Percentiles rank a stretch among this genome's conserved stretches.
Evolutionary conservation across 2,888 invertebrate genomes (phyloP).

Genomic region (Drosophila aldrichi): DNA sequence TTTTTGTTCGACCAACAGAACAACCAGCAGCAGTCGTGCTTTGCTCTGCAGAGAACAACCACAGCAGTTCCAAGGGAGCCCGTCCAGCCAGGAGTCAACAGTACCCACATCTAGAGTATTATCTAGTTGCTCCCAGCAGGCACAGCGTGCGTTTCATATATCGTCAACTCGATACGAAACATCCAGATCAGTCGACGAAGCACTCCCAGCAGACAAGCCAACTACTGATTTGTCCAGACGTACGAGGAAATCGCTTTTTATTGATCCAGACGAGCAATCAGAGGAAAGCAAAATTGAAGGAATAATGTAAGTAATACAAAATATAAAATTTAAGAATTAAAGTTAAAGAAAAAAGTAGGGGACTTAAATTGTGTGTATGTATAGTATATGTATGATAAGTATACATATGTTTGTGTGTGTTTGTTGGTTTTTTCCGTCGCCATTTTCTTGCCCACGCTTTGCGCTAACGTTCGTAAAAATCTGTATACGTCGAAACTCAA

Average conservation of each 20-base stretch:
- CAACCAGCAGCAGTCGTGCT: conserved; percentile 75
- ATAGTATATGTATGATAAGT: conserved; percentile 10
- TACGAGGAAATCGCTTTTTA: conserved; percentile 66
- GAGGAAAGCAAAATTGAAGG: conserved; percentile 76
- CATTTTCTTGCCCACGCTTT: conserved; percentile 70
- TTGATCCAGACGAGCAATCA: conserved; percentile 71
- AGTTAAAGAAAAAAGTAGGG: not conserved
- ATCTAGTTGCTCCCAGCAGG: conserved; percentile 44
- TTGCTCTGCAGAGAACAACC: conserved; percentile 73
- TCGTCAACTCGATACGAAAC: conserved; percentile 55
- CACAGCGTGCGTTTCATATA: conserved; percentile 64
- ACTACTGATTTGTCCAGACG: conserved; percentile 48
- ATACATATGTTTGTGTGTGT: conserved; percentile 15
- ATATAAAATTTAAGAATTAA: not conserved
- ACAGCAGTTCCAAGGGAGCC: conserved; percentile 73
- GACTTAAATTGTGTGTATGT: conserved; percentile 20
- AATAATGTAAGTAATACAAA: conserved; percentile 80
- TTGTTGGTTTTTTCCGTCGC: conserved; percentile 68
- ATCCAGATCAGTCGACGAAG: conserved; percentile 55
- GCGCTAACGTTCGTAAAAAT: conserved; percentile 53
- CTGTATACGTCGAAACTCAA: conserved; percentile 57
- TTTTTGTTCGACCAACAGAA: conserved; percentile 83
- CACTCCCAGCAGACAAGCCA: conserved; percentile 61
- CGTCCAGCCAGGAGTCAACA: conserved; percentile 51
- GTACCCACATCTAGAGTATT: conserved; percentile 35